Base-by-base conservation (phyloP, 2,888 invertebrate genomes). In the Hirtodrosophila cameraria region DNA sequence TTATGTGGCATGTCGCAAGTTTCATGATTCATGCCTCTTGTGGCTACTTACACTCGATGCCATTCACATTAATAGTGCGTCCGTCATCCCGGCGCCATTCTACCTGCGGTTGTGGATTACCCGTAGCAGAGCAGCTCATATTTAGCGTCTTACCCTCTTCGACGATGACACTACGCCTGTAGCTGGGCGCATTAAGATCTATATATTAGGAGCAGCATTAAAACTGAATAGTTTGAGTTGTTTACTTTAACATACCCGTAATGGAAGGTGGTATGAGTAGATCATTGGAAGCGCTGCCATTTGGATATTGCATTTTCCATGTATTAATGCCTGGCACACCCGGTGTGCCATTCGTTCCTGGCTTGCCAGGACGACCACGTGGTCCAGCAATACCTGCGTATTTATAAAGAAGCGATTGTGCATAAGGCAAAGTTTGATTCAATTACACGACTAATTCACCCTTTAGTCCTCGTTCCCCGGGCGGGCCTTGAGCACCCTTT, bases 181-280 rank as follows among this genome's bases (percentile, higher is more conserved):
- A 87, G 60, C 87, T 81, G 53, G 89, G 87, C 3, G 80, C 65
- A 60, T 75, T 92, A 3, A 85, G 43, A 60, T 90, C 90, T 89
- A 58, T 6, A 27, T 35, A n/a, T n/a, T n/a, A 4, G 11, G 2
- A 7, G 2, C 6, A 2, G n/a, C 1, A 7, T 16, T 42, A 12
- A 13, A 7, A 11, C 2, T 1, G 12, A 3, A n/a, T 1, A 5
- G 6, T 6, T 5, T 1, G 0, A 16, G 9, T 8, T 12, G 4
- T 13, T 11, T 6, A 1, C 5, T 4, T 7, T 6, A 15, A 75
- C 71, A 76, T 89, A 94, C 95, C 94, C 55, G 95, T 94, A 86
- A 97, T 96, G 27, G 96, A 94, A 25, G 97, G 97, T n/a, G 97
- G 95, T 82, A 97, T 94, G 27, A 97, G 93, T 30, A 96, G 91